Evolutionary conservation across 2,113 vertebrate genomes (phyloP), one percentile per base, ranked within the genome.

Genomic region (Fregetta grallaria): DNA sequence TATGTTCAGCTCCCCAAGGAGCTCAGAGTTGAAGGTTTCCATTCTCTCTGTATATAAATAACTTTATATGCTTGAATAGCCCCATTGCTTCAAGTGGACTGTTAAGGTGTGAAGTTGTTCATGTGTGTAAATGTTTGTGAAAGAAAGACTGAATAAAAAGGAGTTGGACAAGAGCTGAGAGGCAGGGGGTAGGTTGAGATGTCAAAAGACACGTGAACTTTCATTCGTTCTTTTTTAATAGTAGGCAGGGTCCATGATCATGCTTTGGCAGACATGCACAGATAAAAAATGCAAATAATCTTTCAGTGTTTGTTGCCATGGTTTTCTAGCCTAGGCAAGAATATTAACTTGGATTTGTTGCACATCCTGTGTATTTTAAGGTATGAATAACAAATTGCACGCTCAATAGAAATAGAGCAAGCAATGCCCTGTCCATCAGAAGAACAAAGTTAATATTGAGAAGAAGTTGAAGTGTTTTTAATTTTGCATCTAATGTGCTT

Each of bases 201-300:
- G 5, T 90, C 65, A 91, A 70, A 95, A 92, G 90, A 67, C 26
- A 63, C 47, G 80, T 96, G 78, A 93, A 88, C 47, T 86, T 86
- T 18, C 15, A 34, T 88, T 85, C 7, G 1, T 71, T 82, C 3
- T 3, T 42, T 88, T 68, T 83, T 59, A 44, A 49, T 47, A 71
- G 25, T 16, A 38, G 53, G 49, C 26, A 76, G 63, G 56, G 21
- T 67, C 63, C 6, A 1, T 45, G 17, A 34, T 47, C 13, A 1
- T 34, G 63, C 55, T 89, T 70, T 82, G 71, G 58, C 47, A 86
- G 49, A 86, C 71, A n/a, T 66, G 59, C n/a, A 56, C 25, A 17
- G 61, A 50, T 74, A 70, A 36, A 56, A 94, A 95, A 73, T 32
- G 29, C 36, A 88, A 85, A 62, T 65, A 79, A 59, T 30, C 56